Evolutionary conservation across 1,140 invertebrate species (phyloP).

Genomic region (Epicauta chinensis): DNA sequence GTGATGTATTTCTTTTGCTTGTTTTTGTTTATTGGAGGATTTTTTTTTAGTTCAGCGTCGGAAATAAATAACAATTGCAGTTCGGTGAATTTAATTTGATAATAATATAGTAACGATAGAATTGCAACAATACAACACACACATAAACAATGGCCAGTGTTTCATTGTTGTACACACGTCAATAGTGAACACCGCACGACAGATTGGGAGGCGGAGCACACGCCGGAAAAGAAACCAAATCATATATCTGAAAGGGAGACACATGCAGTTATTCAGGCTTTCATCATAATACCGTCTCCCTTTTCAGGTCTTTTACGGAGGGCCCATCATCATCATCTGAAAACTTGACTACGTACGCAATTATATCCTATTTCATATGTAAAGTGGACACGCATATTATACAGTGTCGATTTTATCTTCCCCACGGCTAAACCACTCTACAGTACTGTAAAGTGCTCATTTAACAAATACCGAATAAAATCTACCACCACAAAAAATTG

Average conservation of each 20-base stretch:
- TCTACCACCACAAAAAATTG: too few species aligned
- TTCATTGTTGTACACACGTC: constrained; percentile 10
- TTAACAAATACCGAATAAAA: neutral
- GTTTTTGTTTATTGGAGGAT: too few species aligned
- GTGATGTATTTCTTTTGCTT: too few species aligned
- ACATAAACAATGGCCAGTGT: constrained; percentile 9
- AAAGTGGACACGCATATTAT: constrained; percentile 16
- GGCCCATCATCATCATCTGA: neutral
- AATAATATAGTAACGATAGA: constrained; percentile 7
- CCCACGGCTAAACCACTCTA: neutral
- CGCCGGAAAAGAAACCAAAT: constrained; percentile 13
- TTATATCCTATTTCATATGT: constrained; percentile 17
- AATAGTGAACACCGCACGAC: constrained; percentile 14
- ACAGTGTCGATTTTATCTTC: constrained; percentile 17
- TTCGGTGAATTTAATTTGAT: constrained; percentile 1
- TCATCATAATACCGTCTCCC: too few species aligned
- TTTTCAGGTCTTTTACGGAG: too few species aligned
- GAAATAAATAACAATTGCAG: too few species aligned
- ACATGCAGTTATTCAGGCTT: too few species aligned
- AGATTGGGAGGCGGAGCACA: constrained; percentile 11
- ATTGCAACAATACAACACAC: constrained; percentile 1
- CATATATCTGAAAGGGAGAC: neutral
- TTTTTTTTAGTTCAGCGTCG: too few species aligned
- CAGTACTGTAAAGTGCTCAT: constrained; percentile 8
- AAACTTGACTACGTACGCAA: constrained; percentile 1